Percentiles rank a stretch among this genome's conserved stretches.
These are phyloP conservation scores for Monochamus alternatus DNA, from an alignment of 2,888 invertebrate genomes.

Conservation along the genomic window DNA sequence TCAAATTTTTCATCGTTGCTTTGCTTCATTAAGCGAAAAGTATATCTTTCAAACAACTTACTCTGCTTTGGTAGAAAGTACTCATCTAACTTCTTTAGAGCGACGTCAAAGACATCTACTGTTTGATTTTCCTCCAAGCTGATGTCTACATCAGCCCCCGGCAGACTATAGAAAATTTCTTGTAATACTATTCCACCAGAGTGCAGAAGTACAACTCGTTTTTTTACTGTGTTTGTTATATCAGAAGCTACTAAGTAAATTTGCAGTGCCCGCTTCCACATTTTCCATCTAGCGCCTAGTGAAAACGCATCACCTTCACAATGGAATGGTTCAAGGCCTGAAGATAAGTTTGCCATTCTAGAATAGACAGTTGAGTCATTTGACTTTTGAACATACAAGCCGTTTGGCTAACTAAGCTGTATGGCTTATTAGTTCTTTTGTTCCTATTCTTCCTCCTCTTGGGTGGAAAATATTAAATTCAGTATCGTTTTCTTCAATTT, in stretches of 20 bases:
- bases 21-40: conserved; percentile 58
- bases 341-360: conserved; percentile 22
- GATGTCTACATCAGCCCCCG: conserved; percentile 39
- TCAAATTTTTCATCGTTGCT: conserved; percentile 61
- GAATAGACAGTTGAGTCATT: neutral
- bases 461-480: neutral
- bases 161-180: conserved; percentile 58
- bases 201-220: conserved; percentile 52
- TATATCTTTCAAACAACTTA: conserved; percentile 57
- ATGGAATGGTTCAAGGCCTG: conserved; percentile 42
- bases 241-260: conserved; percentile 49
- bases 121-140: conserved; percentile 39
- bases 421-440: too few species aligned
- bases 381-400: neutral
- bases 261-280: conserved; percentile 57
- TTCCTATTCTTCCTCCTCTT: neutral
- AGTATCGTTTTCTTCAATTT: neutral
- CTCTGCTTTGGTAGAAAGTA: conserved; percentile 55
- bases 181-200: conserved; percentile 55
- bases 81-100: conserved; percentile 49
- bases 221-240: conserved; percentile 38
- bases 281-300: conserved; percentile 57
- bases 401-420: too few species aligned
- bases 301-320: conserved; percentile 56
- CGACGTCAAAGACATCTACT: conserved; percentile 33